These are phyloP conservation scores for Esperia sulphurella DNA, from an alignment of 2,888 invertebrate genomes.

Conservation along the genomic window DNA sequence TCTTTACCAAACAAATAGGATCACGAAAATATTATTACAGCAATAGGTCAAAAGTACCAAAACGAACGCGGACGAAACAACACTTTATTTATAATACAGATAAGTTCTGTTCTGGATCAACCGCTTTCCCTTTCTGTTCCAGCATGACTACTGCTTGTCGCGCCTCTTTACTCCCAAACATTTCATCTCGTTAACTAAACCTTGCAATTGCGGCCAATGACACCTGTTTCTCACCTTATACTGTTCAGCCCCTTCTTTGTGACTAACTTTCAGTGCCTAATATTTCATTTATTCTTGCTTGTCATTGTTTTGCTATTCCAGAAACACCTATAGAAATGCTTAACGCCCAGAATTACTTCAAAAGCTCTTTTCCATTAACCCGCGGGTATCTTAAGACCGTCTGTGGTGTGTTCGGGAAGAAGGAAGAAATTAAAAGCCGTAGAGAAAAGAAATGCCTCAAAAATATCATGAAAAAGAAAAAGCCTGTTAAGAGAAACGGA, in stretches of 20 bases:
- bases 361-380: slow-evolving; percentile 67
- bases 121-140: not conserved
- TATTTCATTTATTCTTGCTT: slow-evolving; percentile 56
- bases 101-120: not conserved
- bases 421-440: slow-evolving; percentile 12
- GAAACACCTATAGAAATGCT: slow-evolving; percentile 50
- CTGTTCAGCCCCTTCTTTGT: slow-evolving; percentile 15
- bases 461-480: slow-evolving; percentile 21
- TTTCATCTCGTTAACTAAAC: not conserved
- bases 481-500: slow-evolving; percentile 9
- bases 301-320: slow-evolving; percentile 69
- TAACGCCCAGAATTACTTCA: slow-evolving; percentile 49
- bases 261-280: slow-evolving; percentile 46
- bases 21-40: not conserved
- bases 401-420: slow-evolving; percentile 18
- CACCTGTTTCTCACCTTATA: not conserved
- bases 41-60: not conserved
- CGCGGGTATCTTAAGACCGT: slow-evolving; percentile 56
- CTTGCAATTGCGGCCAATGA: not conserved
- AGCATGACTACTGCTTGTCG: not conserved
- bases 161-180: not conserved
- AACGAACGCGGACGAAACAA: not conserved
- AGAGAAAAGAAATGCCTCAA: slow-evolving; percentile 23
- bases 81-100: not conserved
- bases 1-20: slow-evolving; percentile 13